phyloP scores from a whole-genome alignment of 2,797 vertebrate genomes.

The Enteromius radiatus region DNA sequence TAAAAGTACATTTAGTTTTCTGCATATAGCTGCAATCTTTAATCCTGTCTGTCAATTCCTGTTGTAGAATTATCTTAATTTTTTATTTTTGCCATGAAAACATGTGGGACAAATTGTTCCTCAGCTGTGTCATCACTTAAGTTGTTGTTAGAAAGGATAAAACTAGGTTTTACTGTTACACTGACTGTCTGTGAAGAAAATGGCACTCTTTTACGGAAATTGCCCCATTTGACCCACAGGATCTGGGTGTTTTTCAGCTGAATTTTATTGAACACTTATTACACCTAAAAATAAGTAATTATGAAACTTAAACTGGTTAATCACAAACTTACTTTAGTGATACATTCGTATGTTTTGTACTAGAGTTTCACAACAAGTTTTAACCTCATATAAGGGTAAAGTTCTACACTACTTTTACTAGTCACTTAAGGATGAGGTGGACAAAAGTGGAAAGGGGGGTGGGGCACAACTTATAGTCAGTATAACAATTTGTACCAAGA shows the following conservation, averaged over 20 bases:
- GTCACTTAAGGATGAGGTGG: conserved; percentile 33
- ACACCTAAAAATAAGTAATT: not conserved
- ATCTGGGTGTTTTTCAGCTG: not conserved
- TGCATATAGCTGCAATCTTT: not conserved
- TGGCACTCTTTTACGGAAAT: not conserved
- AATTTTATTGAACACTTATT: not conserved
- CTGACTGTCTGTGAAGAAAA: not conserved
- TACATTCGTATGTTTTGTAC: not conserved
- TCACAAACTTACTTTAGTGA: not conserved
- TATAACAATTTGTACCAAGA: not conserved
- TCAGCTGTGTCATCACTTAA: not conserved
- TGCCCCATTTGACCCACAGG: not conserved
- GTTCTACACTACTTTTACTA: not conserved
- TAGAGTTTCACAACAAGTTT: not conserved
- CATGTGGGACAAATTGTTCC: not conserved
- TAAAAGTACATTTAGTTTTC: not conserved
- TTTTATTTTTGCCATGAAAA: not conserved
- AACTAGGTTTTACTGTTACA: not conserved
- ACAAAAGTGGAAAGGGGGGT: conserved; percentile 23
- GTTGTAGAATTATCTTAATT: not conserved
- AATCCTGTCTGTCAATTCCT: not conserved
- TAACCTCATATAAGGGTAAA: not conserved
- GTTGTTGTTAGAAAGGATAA: not conserved
- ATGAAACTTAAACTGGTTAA: not conserved
- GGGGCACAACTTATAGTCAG: conserved; percentile 29